Evolutionary conservation across 2,888 invertebrate species (phyloP), one percentile per base, ranked within the genome.

Genomic region (Charanyca ferruginea): DNA sequence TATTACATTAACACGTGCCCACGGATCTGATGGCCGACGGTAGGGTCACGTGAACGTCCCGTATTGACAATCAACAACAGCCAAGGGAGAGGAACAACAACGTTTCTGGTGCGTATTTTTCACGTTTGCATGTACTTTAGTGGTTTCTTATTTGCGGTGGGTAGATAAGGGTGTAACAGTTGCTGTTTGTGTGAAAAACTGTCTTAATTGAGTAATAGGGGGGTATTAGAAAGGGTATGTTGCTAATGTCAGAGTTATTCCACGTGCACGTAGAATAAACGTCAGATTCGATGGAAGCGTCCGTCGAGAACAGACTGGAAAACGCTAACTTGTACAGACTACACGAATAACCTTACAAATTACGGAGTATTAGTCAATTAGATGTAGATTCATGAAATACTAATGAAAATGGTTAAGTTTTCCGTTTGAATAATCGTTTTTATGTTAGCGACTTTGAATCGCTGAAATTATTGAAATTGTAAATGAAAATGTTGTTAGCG

Each of bases 21-120:
- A 49, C 57, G 78, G 87, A 79, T 83, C 79, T 87, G 80, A 84
- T 86, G 85, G 84, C 83, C 79, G 82, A 73, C 79, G 72, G 66
- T 71, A 79, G 60, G 67, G 75, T 79, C 82, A 87, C 87, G 85
- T 88, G 87, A 87, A 47, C 35, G 23, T 13, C 48, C 70, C 45
- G 28, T 22, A 60, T 23, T 59, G 48, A 32, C 70, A 62, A 65
- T 61, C 65, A 67, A 69, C 52, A 70, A 70, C 66, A 44, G 25
- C 59, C 23, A 25, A 49, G 44, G 45, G 35, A 62, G 70, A 75
- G 55, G 63, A 66, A 60, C 52, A 73, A 73, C 72, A 74, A 76
- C 72, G 51, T 70, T 55, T 58, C 66, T 72, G 82, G 82, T 83
- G 63, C 49, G 82, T 81, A 80, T 79, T 79, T 75, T 66, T 64